These are phyloP conservation scores for Andrena hattorfiana DNA, from an alignment of 2,888 invertebrate genomes.

Conservation along the genomic window DNA sequence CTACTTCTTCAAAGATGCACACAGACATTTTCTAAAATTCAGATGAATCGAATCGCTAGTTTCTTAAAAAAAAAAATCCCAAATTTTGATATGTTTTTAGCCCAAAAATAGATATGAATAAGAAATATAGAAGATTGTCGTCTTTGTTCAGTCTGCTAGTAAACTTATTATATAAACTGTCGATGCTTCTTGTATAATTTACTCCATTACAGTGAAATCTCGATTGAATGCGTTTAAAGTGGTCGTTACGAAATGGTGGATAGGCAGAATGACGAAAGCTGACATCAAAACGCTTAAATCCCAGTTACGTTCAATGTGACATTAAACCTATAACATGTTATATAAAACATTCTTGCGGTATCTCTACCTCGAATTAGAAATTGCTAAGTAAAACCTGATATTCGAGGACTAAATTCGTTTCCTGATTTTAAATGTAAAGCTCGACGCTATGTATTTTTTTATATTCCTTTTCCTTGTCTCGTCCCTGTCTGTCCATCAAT, in stretches of 20 bases:
- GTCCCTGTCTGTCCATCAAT: too few relatives aligned
- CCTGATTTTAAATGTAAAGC: too few relatives aligned
- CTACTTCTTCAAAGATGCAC: too few relatives aligned
- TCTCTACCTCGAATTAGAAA: neutral
- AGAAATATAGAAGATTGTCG: neutral
- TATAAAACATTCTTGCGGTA: conserved; percentile 15
- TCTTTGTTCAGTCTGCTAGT: neutral
- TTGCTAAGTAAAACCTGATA: too few relatives aligned
- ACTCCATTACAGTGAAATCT: conserved; percentile 31
- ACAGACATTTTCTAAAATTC: too few relatives aligned
- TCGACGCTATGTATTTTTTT: too few relatives aligned
- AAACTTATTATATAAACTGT: conserved; percentile 20
- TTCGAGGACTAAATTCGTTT: too few relatives aligned
- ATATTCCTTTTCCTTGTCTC: too few relatives aligned
- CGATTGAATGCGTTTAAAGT: conserved; percentile 17
- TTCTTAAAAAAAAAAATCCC: too few relatives aligned
- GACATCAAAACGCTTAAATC: neutral
- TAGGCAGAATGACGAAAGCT: conserved; percentile 26
- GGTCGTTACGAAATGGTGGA: conserved; percentile 27
- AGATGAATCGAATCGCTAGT: too few relatives aligned
- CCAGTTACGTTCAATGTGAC: conserved; percentile 7
- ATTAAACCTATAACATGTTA: conserved; percentile 24
- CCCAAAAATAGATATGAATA: too few relatives aligned
- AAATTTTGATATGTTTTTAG: too few relatives aligned
- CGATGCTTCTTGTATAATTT: conserved; percentile 29